Percentiles rank a stretch among this genome's conserved stretches.
These are phyloP conservation scores for Perognathus longimembris DNA, from an alignment of 2,113 vertebrate genomes.

Conservation along the genomic window DNA sequence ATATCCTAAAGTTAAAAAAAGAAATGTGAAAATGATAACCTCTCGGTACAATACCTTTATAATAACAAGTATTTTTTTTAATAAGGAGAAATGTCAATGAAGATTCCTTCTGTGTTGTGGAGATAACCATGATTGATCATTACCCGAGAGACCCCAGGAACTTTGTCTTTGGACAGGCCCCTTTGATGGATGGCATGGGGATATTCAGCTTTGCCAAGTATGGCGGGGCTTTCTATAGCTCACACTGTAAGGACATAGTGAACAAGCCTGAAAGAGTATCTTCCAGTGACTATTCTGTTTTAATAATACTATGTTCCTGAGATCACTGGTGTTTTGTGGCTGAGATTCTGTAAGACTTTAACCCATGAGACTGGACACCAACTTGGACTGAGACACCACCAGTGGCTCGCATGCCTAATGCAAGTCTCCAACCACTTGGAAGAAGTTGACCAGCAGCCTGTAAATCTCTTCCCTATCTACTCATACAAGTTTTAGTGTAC, in stretches of 20 bases:
- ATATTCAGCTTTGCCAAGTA: slow-evolving; percentile 93
- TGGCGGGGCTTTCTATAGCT: slow-evolving; percentile 88
- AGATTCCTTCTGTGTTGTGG: slow-evolving; percentile 90
- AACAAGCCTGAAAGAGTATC: slow-evolving; percentile 74
- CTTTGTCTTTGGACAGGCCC: slow-evolving; percentile 90
- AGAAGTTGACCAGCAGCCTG: slow-evolving; percentile 83
- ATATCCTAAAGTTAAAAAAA: slow-evolving; percentile 86
- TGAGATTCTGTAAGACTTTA: slow-evolving; percentile 87
- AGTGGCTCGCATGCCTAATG: slow-evolving; percentile 88
- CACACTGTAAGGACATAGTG: slow-evolving; percentile 85
- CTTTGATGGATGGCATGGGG: slow-evolving; percentile 90
- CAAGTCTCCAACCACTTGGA: slow-evolving; percentile 89
- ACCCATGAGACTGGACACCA: slow-evolving; percentile 87
- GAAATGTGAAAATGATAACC: slow-evolving; percentile 80
- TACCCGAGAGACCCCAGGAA: slow-evolving; percentile 91
- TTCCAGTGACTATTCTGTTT: slow-evolving; percentile 85
- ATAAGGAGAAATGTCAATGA: too few species aligned
- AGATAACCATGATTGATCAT: slow-evolving; percentile 91
- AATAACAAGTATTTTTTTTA: too few species aligned
- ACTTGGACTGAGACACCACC: slow-evolving; percentile 87
- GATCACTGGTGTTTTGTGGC: slow-evolving; percentile 85
- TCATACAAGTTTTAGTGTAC: slow-evolving; percentile 84
- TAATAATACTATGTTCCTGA: slow-evolving; percentile 85
- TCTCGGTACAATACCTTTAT: too few species aligned
- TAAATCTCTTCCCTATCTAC: slow-evolving; percentile 87